phyloP scores from a whole-genome alignment of 2,888 invertebrate species.

The Crepidodera aurea region DNA sequence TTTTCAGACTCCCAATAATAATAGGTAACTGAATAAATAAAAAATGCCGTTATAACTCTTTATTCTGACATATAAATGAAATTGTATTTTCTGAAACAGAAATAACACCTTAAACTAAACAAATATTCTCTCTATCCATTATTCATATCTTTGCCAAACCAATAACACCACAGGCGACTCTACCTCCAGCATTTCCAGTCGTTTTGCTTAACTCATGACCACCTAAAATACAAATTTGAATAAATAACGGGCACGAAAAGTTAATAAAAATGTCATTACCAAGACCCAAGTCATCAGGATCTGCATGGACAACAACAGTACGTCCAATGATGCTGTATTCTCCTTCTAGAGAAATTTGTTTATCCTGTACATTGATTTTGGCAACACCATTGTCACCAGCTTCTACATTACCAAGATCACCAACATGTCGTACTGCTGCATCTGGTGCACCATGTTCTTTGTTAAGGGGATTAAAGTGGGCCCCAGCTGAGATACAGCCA shows the following conservation, averaged over 20 bases:
- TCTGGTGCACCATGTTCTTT: constrained; percentile 85
- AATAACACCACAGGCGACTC: constrained; percentile 89
- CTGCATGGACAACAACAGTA: constrained; percentile 90
- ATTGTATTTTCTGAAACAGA: neutral
- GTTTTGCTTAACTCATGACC: constrained; percentile 92
- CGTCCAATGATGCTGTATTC: constrained; percentile 82
- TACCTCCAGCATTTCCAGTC: constrained; percentile 94
- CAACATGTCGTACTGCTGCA: constrained; percentile 79
- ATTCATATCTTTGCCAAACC: constrained; percentile 68
- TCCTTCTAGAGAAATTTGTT: constrained; percentile 72
- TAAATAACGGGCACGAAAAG: no score
- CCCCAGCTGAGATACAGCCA: constrained; percentile 93
- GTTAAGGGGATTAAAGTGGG: constrained; percentile 89
- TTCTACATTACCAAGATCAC: constrained; percentile 80
- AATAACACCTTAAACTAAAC: neutral
- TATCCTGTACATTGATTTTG: constrained; percentile 71
- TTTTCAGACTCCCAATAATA: no score
- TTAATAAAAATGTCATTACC: constrained; percentile 61
- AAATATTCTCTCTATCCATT: neutral
- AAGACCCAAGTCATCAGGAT: constrained; percentile 91
- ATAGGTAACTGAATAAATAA: no score
- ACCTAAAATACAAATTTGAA: neutral
- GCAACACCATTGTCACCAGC: constrained; percentile 71
- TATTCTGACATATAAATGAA: neutral
- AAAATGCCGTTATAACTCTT: no score